phyloP scores from a whole-genome alignment of 1,140 invertebrate genomes.

The Metaphire vulgaris region DNA sequence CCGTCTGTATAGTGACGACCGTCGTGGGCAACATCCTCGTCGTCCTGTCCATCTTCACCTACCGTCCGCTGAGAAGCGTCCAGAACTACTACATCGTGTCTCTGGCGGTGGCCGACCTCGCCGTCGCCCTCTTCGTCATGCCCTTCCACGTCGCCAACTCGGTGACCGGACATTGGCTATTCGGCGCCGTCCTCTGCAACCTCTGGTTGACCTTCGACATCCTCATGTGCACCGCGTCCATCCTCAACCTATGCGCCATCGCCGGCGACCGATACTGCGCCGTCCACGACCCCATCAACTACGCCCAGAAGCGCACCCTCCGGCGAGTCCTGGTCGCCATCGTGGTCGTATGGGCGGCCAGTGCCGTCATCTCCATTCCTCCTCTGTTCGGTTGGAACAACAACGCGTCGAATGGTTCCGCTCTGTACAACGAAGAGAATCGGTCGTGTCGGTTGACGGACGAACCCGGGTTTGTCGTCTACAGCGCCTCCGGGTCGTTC shows the following conservation, averaged over 20 bases:
- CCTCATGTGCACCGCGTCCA: slow-evolving; percentile 91
- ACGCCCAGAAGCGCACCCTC: slow-evolving; percentile 89
- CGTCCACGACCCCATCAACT: slow-evolving; percentile 95
- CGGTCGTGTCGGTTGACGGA: slow-evolving; percentile 50
- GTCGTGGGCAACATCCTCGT: slow-evolving; percentile 89
- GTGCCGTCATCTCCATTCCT: slow-evolving; percentile 85
- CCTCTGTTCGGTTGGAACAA: slow-evolving; percentile 80
- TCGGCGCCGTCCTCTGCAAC: slow-evolving; percentile 84
- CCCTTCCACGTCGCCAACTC: slow-evolving; percentile 92
- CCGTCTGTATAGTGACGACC: slow-evolving; percentile 70
- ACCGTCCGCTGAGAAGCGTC: slow-evolving; percentile 88
- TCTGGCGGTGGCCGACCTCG: slow-evolving; percentile 92
- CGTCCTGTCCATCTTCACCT: slow-evolving; percentile 90
- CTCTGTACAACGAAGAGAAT: slow-evolving; percentile 32
- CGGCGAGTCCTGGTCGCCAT: slow-evolving; percentile 84
- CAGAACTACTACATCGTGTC: slow-evolving; percentile 98
- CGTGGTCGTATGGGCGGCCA: slow-evolving; percentile 82
- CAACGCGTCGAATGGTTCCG: not conserved
- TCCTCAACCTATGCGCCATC: slow-evolving; percentile 90
- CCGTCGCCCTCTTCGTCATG: slow-evolving; percentile 89
- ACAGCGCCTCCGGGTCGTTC: slow-evolving; percentile 54
- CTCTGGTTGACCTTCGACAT: slow-evolving; percentile 96
- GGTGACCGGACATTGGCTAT: slow-evolving; percentile 64
- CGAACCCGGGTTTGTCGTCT: slow-evolving; percentile 52
- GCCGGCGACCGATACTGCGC: slow-evolving; percentile 69